phyloP scores from a whole-genome alignment of 2,888 invertebrate species.

The Eristalinus aeneus region DNA sequence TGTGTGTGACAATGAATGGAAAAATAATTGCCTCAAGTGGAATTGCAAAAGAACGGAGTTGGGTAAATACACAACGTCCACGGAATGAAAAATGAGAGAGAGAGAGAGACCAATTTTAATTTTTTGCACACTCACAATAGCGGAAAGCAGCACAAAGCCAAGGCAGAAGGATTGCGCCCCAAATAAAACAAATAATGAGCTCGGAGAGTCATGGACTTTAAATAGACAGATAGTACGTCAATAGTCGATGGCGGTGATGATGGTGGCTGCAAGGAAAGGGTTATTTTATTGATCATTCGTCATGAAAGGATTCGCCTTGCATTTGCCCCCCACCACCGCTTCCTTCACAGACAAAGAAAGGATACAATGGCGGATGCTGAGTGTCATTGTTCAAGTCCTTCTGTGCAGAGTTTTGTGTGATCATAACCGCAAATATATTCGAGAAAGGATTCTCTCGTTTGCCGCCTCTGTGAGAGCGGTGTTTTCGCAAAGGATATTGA shows the following conservation, averaged over 20 bases:
- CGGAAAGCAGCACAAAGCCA: conserved; percentile 16
- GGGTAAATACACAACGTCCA: conserved; percentile 6
- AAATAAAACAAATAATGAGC: conserved; percentile 53
- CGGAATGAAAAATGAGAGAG: neutral
- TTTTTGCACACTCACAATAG: conserved; percentile 40
- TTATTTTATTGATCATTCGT: conserved; percentile 64
- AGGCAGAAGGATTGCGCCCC: conserved; percentile 2
- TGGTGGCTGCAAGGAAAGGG: conserved; percentile 51
- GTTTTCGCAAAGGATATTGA: conserved; percentile 35
- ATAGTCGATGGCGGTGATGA: conserved; percentile 45
- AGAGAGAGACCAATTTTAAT: neutral
- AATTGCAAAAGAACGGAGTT: conserved; percentile 27
- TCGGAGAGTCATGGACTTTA: conserved; percentile 2
- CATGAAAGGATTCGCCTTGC: conserved; percentile 47
- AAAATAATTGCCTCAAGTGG: conserved; percentile 68
- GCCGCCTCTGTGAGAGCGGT: neutral
- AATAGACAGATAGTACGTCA: conserved; percentile 36
- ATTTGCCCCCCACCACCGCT: neutral
- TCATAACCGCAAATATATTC: conserved; percentile 66
- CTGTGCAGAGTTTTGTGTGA: conserved; percentile 25
- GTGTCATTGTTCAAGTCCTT: conserved; percentile 3
- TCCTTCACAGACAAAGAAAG: conserved; percentile 20
- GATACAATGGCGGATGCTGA: conserved; percentile 43
- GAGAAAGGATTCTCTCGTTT: conserved; percentile 46
- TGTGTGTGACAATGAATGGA: conserved; percentile 58